Evolutionary conservation across 2,888 invertebrate genomes (phyloP), one percentile per base, ranked within the genome.

Genomic region (Hyalella azteca): DNA sequence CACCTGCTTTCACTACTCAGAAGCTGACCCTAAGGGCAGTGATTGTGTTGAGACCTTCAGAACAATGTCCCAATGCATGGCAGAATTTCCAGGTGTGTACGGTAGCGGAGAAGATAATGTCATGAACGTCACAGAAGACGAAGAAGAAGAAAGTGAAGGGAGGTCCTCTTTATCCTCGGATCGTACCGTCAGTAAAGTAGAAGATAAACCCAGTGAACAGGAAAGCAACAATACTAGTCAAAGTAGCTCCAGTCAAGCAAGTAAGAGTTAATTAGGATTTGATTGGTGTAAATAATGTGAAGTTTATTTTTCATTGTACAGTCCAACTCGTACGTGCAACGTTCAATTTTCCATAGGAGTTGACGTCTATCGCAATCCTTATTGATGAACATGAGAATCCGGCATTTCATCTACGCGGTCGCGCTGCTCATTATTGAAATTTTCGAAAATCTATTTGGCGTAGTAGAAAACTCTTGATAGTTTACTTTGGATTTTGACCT

Each of bases 11-110:
- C 97, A 97, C 88, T 94, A 95, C 86, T 88, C 88, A 85, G 91
- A 91, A 81, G 93, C 93, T 3, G 96, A 97, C 3, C 94, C 95
- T 0, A 97, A 97, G 89, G 97, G 97, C 59, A 93, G 94, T 73
- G 96, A 98, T 86, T 98, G 98, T 88, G 94, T 93, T 87, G 94
- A 96, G 84, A 91, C 93, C 86, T 97, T 97, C 88, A 93, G 93
- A 87, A 91, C 91, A 78, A 97, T 97, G 96, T 95, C 95, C 87
- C 91, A 91, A 41, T 98, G 97, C 87, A 96, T 97, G 93, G 89
- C 92, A 60, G 90, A 92, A 85, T 97, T 93, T 89, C 97, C 97
- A 5, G 92, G 93, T 36, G 90, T 97, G 39, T 97, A 97, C 87
- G 86, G 85, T 26, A 85, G 86, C 85, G 87, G 88, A 85, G 93